phyloP scores from a whole-genome alignment of 1,140 invertebrate genomes.

The Drosophila watanabei region DNA sequence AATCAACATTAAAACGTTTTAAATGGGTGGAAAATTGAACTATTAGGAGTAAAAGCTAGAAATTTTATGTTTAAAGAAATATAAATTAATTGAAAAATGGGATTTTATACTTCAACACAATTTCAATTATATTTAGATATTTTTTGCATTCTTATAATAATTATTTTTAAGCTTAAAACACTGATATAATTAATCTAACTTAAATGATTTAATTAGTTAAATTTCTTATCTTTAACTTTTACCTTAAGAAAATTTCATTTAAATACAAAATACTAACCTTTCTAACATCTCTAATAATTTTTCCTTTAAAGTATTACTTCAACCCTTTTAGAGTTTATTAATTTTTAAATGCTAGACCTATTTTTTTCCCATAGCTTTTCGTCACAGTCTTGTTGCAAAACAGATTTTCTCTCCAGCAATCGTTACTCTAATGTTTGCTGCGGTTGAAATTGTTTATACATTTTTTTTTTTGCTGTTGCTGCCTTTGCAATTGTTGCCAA shows the following conservation, averaged over 20 bases:
- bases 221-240: neutral
- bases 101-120: neutral
- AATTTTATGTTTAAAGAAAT: neutral
- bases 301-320: neutral
- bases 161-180: neutral
- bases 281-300: neutral
- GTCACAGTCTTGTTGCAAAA: constrained; percentile 38
- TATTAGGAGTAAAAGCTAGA: neutral
- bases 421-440: constrained; percentile 33
- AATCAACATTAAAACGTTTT: neutral
- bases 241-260: neutral
- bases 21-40: neutral
- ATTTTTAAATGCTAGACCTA: neutral
- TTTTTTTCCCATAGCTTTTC: constrained; percentile 23
- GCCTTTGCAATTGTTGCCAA: constrained; percentile 58
- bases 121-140: no score
- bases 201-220: neutral
- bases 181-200: rapidly evolving
- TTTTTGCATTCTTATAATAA: neutral
- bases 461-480: neutral
- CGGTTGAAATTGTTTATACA: constrained; percentile 42
- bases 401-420: constrained; percentile 38
- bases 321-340: neutral
- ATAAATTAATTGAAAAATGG: neutral
- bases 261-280: neutral